phyloP scores from a whole-genome alignment of 2,797 vertebrate genomes.

The Centroberyx gerrardi region DNA sequence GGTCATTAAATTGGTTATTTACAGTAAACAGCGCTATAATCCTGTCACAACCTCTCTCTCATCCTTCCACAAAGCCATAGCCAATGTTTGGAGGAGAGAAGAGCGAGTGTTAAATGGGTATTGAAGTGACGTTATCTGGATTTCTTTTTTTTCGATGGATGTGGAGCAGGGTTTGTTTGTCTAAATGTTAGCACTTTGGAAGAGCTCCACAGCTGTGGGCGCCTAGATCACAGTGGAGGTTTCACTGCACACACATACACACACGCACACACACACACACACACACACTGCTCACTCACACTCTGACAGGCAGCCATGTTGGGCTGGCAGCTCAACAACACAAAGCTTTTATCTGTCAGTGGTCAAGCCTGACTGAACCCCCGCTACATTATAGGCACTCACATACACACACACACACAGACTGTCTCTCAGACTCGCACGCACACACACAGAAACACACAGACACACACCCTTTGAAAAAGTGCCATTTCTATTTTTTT shows the following conservation, averaged over 20 bases:
- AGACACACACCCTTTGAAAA: constrained; percentile 77
- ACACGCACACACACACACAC: constrained; percentile 32
- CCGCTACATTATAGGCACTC: constrained; percentile 82
- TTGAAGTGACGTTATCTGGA: constrained; percentile 76
- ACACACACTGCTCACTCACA: constrained; percentile 81
- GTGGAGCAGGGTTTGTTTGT: constrained; percentile 81
- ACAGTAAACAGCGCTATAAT: constrained; percentile 79
- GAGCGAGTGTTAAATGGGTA: constrained; percentile 69
- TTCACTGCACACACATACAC: constrained; percentile 52
- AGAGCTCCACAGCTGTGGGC: constrained; percentile 80
- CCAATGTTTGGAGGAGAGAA: constrained; percentile 71
- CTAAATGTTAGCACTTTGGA: constrained; percentile 85
- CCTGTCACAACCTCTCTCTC: constrained; percentile 69
- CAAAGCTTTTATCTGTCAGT: constrained; percentile 88
- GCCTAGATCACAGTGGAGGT: constrained; percentile 79
- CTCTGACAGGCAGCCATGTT: constrained; percentile 86
- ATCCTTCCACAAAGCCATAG: constrained; percentile 63
- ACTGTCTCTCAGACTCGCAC: constrained; percentile 31
- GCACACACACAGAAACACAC: constrained; percentile 31
- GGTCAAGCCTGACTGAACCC: constrained; percentile 86
- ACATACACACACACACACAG: constrained; percentile 48
- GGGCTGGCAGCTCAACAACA: constrained; percentile 86
- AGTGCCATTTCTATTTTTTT: constrained; percentile 84
- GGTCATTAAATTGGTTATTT: constrained; percentile 82
- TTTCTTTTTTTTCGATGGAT: constrained; percentile 70